Conservation (phyloP, 2,888 invertebrate species). For the Germaria angustata region DNA sequence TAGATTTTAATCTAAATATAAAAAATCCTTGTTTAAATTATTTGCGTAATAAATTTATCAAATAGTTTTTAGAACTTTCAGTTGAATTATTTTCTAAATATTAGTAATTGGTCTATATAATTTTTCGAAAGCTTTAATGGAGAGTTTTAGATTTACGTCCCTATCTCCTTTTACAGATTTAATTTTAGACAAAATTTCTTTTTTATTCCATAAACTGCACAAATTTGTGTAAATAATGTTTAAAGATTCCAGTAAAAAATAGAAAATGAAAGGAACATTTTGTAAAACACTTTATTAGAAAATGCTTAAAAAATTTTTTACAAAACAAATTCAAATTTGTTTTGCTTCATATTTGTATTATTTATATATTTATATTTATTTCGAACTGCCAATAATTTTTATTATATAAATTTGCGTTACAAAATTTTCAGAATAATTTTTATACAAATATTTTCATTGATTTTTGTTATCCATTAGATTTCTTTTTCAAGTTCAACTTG, state of each 20-base stretch:
- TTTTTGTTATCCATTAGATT: too few relatives aligned
- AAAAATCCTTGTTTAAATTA: not conserved
- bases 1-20: constrained; percentile 15
- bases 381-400: too few relatives aligned
- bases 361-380: too few relatives aligned
- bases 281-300: not conserved
- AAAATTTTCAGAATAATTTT: too few relatives aligned
- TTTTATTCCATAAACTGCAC: constrained; percentile 5
- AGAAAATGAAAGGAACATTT: too few relatives aligned
- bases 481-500: too few relatives aligned
- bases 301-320: too few relatives aligned
- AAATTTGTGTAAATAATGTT: not conserved
- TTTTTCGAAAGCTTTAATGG: not conserved
- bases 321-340: too few relatives aligned
- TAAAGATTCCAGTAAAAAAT: too few relatives aligned
- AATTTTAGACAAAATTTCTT: not conserved
- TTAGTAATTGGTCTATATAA: constrained; percentile 27
- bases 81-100: constrained; percentile 20
- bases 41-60: constrained; percentile 23
- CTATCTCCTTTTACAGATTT: not conserved
- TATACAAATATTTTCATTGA: too few relatives aligned
- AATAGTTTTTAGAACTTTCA: constrained; percentile 16
- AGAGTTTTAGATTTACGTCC: not conserved
- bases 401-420: too few relatives aligned
- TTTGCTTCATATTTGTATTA: too few relatives aligned